Conservation (phyloP, 2,888 invertebrate species). For the Drosophila greeni region DNA sequence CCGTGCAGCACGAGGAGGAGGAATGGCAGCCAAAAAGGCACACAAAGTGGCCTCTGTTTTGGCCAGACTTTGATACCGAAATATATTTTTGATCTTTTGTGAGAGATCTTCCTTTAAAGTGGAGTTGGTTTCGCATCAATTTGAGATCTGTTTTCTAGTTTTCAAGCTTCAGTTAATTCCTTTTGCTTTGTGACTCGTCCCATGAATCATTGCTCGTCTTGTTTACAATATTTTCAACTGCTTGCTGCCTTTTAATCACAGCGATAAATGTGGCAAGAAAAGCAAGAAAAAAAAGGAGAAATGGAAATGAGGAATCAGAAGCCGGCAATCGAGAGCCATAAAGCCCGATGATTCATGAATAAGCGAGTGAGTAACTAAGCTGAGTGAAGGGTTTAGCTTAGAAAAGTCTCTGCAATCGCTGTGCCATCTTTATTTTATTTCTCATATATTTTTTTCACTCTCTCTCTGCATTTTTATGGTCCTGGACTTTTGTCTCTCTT, state of each 20-base stretch:
- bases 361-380: conserved; percentile 10
- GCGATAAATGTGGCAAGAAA: not conserved
- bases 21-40: not conserved
- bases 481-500: conserved; percentile 6
- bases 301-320: not conserved
- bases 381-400: not conserved
- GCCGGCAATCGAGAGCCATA: conserved; percentile 5
- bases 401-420: not conserved
- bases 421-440: conserved; percentile 17
- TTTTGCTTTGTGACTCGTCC: not conserved
- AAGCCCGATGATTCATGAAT: conserved; percentile 16
- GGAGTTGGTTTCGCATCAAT: too few species aligned
- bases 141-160: not conserved
- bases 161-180: not conserved
- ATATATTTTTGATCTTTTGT: too few species aligned
- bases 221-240: conserved; percentile 4
- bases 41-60: not conserved
- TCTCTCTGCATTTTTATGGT: conserved; percentile 1
- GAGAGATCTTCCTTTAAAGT: too few species aligned
- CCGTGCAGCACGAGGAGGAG: not conserved
- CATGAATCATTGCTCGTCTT: not conserved
- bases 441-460: not conserved
- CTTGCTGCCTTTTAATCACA: not conserved
- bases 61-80: too few species aligned
- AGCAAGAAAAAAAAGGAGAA: not conserved